Base-by-base conservation (phyloP, 2,888 invertebrate genomes). In the Amblyteles armatorius region DNA sequence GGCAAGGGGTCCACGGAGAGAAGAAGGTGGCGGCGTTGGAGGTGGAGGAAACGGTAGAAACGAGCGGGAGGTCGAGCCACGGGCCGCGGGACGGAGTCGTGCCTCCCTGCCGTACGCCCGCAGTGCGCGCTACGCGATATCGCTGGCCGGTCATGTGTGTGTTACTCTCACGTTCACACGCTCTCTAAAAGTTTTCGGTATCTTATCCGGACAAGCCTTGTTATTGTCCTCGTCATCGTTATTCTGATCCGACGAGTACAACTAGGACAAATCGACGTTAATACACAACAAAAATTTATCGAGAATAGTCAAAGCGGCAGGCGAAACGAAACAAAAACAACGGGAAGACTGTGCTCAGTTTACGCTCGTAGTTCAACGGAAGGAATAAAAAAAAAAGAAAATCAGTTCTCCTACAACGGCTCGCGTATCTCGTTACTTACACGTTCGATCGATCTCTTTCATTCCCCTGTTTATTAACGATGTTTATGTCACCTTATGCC, bases 61-160 rank as follows among this genome's bases (percentile, higher is more conserved):
- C 80, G 82, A 77, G 76, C 86, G 82, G 86, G 82, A 84, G 84
- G 83, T 86, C 78, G 77, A 63, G 77, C 82, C 79, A 88, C 79
- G 89, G 89, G 88, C 88, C 81, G 88, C 89, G 91, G 90, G 90
- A 91, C 89, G 90, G 91, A 90, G 88, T 87, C 89, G 87, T 88
- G 88, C 88, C 90, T 89, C 90, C 90, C 90, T 90, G 89, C 90
- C 89, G 90, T 90, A 88, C 89, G 89, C 89, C 91, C 91, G 93
- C 93, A 93, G 93, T 93, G 91, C 89, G 93, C 93, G 93, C 92
- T 93, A 91, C 92, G 93, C 93, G 93, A 93, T 93, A 93, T 92
- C 92, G 90, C 91, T 90, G 92, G 89, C 78, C 92, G 93, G 93
- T 93, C 90, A 91, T 92, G 91, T 92, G 90, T 91, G 90, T 89